Evolutionary conservation across 2,888 invertebrate species (phyloP), one percentile per base, ranked within the genome.

Genomic region (Apodemia hepburni): DNA sequence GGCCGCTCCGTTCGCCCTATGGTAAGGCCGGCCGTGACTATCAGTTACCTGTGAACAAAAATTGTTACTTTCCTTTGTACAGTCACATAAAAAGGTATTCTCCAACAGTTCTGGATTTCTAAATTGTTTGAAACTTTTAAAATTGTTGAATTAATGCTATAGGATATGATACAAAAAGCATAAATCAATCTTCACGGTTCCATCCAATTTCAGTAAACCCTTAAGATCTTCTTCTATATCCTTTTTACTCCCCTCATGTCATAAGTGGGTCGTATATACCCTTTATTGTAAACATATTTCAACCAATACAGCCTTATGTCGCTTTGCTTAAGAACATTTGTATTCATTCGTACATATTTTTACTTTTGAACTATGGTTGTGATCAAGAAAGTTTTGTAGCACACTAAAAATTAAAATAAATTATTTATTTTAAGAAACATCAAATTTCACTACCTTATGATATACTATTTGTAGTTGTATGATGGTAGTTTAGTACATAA

Each of bases 201-300:
- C 67, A 64, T 72, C 69, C 71, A 74, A 73, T 73, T 69, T 70
- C 64, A 70, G 69, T 65, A 71, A 73, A 71, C 66, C 68, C 66
- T 64, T 66, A 65, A 59, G 65, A 62, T 49, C 60, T 63, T 64
- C 61, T 62, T 59, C 63, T 62, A 63, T 67, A 71, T 67, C 66
- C 63, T 64, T 68, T 70, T 75, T 54, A 54, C 77, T 78, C 76
- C 77, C 76, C 76, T 78, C 77, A 82, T 82, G 76, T 79, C 75
- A 70, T 80, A 85, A 85, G 81, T 82, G 80, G 72, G 72, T 74
- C 78, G 71, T 83, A 80, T 77, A 79, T 73, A 73, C 71, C 68
- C 73, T 76, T 83, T 84, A 86, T 85, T 86, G 85, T 86, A 79
- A 85, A 83, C 85, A 86, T 86, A 86, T 86, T 83, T 86, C 82